Conservation (phyloP, 2,113 vertebrate species). For the Pteronura brasiliensis region DNA sequence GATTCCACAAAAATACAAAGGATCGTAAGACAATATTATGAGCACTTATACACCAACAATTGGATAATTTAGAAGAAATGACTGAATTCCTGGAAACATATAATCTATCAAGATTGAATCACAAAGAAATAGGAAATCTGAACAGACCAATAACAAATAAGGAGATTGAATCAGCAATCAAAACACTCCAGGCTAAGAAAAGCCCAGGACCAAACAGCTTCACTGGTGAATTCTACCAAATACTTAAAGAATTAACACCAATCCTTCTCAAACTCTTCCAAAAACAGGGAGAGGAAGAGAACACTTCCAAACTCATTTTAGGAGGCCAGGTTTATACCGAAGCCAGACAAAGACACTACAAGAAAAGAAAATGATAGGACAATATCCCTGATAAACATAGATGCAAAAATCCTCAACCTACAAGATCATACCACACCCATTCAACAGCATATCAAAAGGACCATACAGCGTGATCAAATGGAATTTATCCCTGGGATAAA, state of each 20-base stretch:
- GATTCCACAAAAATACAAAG: neutral
- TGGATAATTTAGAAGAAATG: neutral
- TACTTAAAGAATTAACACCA: neutral
- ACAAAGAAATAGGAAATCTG: neutral
- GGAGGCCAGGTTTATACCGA: neutral
- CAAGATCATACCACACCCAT: neutral
- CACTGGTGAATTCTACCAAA: neutral
- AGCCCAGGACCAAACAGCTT: neutral
- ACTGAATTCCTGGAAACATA: neutral
- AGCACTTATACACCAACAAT: neutral
- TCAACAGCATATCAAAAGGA: neutral
- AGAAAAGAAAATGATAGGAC: neutral
- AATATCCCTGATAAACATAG: neutral
- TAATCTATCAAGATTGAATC: neutral
- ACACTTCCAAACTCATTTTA: neutral
- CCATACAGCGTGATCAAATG: neutral
- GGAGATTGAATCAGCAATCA: neutral
- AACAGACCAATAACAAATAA: neutral
- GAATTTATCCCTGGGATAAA: neutral
- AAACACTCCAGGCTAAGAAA: neutral
- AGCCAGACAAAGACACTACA: neutral
- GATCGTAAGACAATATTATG: neutral
- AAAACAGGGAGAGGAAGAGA: neutral
- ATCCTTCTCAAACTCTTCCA: neutral
- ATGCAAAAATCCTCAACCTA: neutral